These are phyloP conservation scores for Aspidiotus destructor DNA, from an alignment of 2,888 invertebrate genomes.

Conservation along the genomic window DNA sequence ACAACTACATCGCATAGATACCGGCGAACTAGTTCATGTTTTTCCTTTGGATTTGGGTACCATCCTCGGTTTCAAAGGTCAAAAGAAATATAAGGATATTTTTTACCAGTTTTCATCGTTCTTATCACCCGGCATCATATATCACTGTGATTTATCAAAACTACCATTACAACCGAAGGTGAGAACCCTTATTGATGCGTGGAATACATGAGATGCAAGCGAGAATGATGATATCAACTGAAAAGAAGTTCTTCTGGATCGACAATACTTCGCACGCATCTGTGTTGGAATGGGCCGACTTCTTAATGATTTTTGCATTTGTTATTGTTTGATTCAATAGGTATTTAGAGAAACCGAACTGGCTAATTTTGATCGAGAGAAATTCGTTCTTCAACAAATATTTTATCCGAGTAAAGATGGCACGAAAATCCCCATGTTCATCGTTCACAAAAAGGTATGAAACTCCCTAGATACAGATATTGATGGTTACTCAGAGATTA, in stretches of 20 bases:
- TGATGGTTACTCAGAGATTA: not conserved
- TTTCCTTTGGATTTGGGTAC: slow-evolving; percentile 81
- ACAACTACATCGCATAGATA: slow-evolving; percentile 63
- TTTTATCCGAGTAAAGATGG: slow-evolving; percentile 90
- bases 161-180: slow-evolving; percentile 55
- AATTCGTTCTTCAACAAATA: slow-evolving; percentile 75
- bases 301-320: not conserved
- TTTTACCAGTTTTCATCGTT: slow-evolving; percentile 93
- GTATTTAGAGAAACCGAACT: slow-evolving; percentile 76
- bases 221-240: too few species aligned
- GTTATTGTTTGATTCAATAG: slow-evolving; percentile 44
- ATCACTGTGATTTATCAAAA: slow-evolving; percentile 68
- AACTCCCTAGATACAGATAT: too few species aligned
- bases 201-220: not conserved
- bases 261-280: too few species aligned
- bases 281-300: not conserved
- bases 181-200: slow-evolving; percentile 7
- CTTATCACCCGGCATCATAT: slow-evolving; percentile 78
- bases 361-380: slow-evolving; percentile 65
- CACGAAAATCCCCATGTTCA: slow-evolving; percentile 91
- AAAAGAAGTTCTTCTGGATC: too few species aligned
- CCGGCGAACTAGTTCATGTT: slow-evolving; percentile 60
- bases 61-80: slow-evolving; percentile 72
- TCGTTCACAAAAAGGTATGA: slow-evolving; percentile 66
- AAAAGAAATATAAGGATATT: slow-evolving; percentile 74